Evolutionary conservation across 2,113 vertebrate genomes (phyloP).

Genomic region (Lutjanus erythropterus): DNA sequence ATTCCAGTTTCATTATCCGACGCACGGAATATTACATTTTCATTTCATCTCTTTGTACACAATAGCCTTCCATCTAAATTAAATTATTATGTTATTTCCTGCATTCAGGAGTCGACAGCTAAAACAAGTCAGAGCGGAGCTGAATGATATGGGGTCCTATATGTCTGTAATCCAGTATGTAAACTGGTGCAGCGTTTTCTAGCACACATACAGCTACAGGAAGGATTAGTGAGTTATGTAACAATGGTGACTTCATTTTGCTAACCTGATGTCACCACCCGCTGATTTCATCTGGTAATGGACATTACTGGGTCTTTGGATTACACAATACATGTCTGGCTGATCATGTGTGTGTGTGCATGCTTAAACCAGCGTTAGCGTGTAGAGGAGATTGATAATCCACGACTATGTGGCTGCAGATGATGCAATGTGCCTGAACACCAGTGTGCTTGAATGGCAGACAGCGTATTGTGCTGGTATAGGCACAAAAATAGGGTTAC

Average conservation of each 20-base stretch:
- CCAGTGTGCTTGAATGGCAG: not conserved
- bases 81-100: constrained; percentile 57
- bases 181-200: constrained; percentile 31
- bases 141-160: constrained; percentile 10
- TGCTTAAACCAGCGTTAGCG: not conserved
- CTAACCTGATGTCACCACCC: constrained; percentile 49
- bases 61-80: constrained; percentile 51
- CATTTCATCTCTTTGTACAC: constrained; percentile 50
- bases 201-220: constrained; percentile 35
- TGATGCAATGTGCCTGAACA: not conserved
- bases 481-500: not conserved
- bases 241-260: constrained; percentile 62
- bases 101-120: constrained; percentile 39
- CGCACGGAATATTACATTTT: constrained; percentile 58
- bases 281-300: constrained; percentile 62
- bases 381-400: constrained; percentile 16
- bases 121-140: constrained; percentile 29
- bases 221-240: constrained; percentile 73
- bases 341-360: not conserved
- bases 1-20: constrained; percentile 67
- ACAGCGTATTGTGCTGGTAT: not conserved
- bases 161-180: constrained; percentile 46
- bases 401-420: constrained; percentile 14
- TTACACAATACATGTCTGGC: constrained; percentile 53
- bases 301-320: constrained; percentile 47